These are phyloP conservation scores for Sinhomidia bicolor DNA, from an alignment of 2,888 invertebrate species.

Conservation along the genomic window DNA sequence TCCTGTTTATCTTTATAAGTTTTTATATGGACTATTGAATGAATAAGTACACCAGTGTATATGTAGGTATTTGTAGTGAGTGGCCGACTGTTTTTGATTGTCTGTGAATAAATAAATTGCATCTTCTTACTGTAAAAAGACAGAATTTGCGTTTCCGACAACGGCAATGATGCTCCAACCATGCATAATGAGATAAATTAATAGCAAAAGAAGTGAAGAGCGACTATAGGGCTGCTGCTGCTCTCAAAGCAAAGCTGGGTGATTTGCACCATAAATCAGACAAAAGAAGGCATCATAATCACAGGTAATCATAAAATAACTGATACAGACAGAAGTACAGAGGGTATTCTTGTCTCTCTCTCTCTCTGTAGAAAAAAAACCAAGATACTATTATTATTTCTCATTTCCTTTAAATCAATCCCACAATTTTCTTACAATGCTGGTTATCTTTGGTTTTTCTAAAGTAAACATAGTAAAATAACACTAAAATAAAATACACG, in stretches of 20 bases:
- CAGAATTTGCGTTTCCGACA: conserved; percentile 57
- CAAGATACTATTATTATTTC: too few relatives aligned
- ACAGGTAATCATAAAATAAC: not conserved
- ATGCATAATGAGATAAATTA: conserved; percentile 50
- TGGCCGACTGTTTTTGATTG: not conserved
- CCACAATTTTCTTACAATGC: conserved; percentile 10
- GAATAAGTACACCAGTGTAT: not conserved
- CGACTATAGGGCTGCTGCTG: too few relatives aligned
- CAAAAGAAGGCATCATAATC: conserved; percentile 13
- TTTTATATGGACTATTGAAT: not conserved
- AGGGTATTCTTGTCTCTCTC: not conserved
- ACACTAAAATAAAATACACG: not conserved
- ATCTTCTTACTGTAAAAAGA: conserved; percentile 19
- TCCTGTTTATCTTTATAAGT: not conserved
- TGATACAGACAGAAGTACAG: not conserved
- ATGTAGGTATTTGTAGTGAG: too few relatives aligned
- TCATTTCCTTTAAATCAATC: conserved; percentile 54
- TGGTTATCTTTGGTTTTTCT: conserved; percentile 49
- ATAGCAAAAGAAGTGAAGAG: conserved; percentile 10
- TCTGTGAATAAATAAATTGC: conserved; percentile 38
- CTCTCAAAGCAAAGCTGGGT: conserved; percentile 17
- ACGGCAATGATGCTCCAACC: not conserved
- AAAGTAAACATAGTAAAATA: conserved; percentile 30
- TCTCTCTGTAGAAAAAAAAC: not conserved
- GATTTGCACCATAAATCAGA: conserved; percentile 52